Percentiles rank a stretch among this genome's conserved stretches.
phyloP scores from a whole-genome alignment of 23 tunicate genomes.

The Ciona savignyi region DNA sequence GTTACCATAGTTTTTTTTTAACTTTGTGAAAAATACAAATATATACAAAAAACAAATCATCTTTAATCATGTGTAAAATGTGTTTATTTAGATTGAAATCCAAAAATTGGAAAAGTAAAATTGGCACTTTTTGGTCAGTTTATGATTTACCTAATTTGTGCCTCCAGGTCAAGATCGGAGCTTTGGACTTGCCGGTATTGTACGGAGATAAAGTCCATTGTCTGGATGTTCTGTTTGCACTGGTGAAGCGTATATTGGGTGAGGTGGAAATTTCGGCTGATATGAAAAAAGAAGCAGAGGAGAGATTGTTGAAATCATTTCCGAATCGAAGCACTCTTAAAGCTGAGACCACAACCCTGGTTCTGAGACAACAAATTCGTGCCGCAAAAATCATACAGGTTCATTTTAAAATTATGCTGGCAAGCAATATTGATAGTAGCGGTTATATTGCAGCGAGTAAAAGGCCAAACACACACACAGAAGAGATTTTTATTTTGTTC shows the following conservation, averaged over 20 bases:
- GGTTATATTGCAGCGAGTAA: no score
- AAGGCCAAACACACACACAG: no score
- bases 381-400: constrained; percentile 84
- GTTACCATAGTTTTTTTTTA: no score
- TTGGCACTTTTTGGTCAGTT: no score
- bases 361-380: constrained; percentile 41
- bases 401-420: not conserved
- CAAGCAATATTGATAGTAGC: no score
- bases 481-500: no score
- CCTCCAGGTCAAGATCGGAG: constrained; percentile 78
- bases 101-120: constrained; percentile 74
- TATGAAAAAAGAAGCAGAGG: constrained; percentile 78
- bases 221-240: constrained; percentile 77
- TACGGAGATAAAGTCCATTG: constrained; percentile 86
- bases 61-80: not conserved
- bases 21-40: no score
- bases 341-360: constrained; percentile 70
- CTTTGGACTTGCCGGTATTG: constrained; percentile 70
- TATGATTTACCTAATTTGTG: no score
- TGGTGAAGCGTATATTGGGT: constrained; percentile 76
- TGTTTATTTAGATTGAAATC: constrained; percentile 43
- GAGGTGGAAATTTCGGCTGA: constrained; percentile 77
- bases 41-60: not conserved
- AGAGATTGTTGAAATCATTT: constrained; percentile 61
- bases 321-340: constrained; percentile 67